Evolutionary conservation across 2,113 vertebrate genomes (phyloP), one percentile per base, ranked within the genome.

Genomic region (Sorex fumeus): DNA sequence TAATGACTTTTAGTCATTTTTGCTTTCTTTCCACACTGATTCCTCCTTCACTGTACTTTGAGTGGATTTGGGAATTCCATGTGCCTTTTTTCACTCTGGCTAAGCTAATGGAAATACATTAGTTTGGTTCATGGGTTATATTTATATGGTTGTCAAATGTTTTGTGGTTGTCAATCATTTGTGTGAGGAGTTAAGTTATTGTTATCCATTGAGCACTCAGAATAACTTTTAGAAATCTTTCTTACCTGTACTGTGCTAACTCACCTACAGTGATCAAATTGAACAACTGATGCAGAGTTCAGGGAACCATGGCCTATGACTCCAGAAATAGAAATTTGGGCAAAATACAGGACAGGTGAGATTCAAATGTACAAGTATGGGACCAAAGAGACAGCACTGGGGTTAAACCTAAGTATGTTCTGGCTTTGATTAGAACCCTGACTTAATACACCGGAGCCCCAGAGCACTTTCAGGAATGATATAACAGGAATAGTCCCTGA

Each of bases 171-270:
- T 21, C 34, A 32, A 64, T 71, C 8, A 36, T 3, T 66, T 30
- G 0, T 60, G 16, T 88, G 30, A 82, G 25, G 28, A 90, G 3
- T 30, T 87, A 64, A 81, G 32, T 87, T 87, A 86, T 60, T 76
- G 12, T 3, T 50, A 40, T 8, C 11, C 2, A 50, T 43, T 28
- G 30, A 71, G 18, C 8, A 72, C 13, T n/a, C 79, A 28, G 25
- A 67, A 32, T 62, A n/a, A 8, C 43, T 87, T 90, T 45, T 19
- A 87, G 64, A 21, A 81, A 67, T 80, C 76, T 62, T 47, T 34
- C 13, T 88, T 9, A 45, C 1, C 2, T 11, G 4, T 9, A 32
- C 21, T 75, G 30, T 79, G 21, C 50, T 43, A 53, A 3, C 6
- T 77, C 30, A 30, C 8, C 19, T 32, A 77, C 16, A 30, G 11